Conservation (phyloP, 2,888 invertebrate species). For the Sussaba pulchella region DNA sequence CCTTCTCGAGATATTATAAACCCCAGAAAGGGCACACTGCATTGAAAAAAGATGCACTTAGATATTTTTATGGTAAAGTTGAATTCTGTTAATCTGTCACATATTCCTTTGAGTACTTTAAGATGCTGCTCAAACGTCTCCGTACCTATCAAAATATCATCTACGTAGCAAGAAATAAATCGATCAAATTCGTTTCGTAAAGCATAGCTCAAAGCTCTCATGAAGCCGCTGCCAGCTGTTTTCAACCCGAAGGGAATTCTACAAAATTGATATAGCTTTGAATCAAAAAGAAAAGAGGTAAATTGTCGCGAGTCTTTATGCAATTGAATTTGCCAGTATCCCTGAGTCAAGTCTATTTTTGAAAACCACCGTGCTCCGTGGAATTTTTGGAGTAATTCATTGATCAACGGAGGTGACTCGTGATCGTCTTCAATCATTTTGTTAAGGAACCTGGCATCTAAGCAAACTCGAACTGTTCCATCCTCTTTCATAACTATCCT, state of each 20-base stretch:
- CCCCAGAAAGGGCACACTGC: background rate
- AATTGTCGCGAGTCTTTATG: slow-evolving; percentile 62
- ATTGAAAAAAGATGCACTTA: background rate
- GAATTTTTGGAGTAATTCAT: slow-evolving; percentile 65
- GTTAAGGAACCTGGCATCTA: slow-evolving; percentile 75
- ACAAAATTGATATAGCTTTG: slow-evolving; percentile 39
- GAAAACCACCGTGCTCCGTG: slow-evolving; percentile 64
- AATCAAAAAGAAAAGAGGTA: slow-evolving; percentile 68
- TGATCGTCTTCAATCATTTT: slow-evolving; percentile 71
- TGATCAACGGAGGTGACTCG: slow-evolving; percentile 65
- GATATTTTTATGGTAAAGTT: background rate
- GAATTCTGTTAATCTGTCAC: background rate
- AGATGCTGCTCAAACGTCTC: background rate
- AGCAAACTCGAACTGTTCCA: slow-evolving; percentile 71
- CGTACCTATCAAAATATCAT: background rate
- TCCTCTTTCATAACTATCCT: slow-evolving; percentile 74
- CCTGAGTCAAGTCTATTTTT: slow-evolving; percentile 66
- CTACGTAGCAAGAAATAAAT: background rate
- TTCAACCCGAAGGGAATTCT: slow-evolving; percentile 37
- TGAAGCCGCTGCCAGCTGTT: background rate
- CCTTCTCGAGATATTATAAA: background rate
- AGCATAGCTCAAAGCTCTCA: slow-evolving; percentile 8
- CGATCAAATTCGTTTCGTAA: background rate
- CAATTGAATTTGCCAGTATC: slow-evolving; percentile 70
- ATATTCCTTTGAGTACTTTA: background rate